phyloP scores from a whole-genome alignment of 2,113 vertebrate species.

The Dipodomys merriami region DNA sequence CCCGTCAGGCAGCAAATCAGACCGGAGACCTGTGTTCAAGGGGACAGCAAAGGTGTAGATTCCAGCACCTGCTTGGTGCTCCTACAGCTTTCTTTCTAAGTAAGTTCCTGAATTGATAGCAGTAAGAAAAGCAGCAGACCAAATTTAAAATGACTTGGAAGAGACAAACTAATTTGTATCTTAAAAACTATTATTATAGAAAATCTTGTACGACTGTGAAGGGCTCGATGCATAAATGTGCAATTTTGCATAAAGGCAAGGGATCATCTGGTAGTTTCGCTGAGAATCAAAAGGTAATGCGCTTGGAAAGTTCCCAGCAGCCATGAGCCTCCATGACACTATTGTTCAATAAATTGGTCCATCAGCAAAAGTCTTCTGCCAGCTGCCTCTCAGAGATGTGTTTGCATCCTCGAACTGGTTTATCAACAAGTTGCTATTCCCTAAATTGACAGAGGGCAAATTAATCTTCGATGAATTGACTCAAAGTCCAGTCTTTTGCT shows the following conservation, averaged over 20 bases:
- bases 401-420: neutral
- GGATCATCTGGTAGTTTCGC: neutral
- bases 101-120: no score
- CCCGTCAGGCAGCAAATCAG: no score
- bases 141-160: neutral
- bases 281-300: neutral
- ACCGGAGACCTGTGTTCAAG: no score
- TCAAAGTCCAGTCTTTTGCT: slow-evolving; percentile 33
- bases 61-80: no score
- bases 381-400: neutral
- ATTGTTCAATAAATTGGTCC: neutral
- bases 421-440: neutral
- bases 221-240: neutral
- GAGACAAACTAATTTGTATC: neutral
- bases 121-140: neutral
- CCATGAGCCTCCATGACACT: neutral
- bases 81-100: no score
- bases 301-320: neutral
- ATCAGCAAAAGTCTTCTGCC: neutral
- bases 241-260: neutral
- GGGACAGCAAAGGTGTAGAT: no score
- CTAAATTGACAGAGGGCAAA: slow-evolving; percentile 29
- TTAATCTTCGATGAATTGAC: slow-evolving; percentile 60
- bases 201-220: neutral
- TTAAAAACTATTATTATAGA: neutral